phyloP scores from a whole-genome alignment of 2,888 invertebrate species.

The Eupithecia abbreviata region DNA sequence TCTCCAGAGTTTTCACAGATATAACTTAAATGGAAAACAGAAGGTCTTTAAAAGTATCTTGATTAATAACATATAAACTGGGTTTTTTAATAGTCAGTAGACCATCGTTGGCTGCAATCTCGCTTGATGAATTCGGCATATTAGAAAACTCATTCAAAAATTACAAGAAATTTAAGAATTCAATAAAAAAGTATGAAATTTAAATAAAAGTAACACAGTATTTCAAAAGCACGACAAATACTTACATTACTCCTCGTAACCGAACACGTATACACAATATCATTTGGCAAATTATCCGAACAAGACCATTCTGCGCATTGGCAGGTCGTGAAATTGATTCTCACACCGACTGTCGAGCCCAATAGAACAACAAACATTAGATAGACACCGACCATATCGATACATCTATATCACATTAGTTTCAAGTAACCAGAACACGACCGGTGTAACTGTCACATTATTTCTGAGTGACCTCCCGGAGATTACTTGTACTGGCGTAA shows the following conservation, averaged over 20 bases:
- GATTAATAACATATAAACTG: not conserved
- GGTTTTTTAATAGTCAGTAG: too few species aligned
- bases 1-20: not conserved
- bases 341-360: slow-evolving; percentile 55
- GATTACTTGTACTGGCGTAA: slow-evolving; percentile 60
- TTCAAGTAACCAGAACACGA: slow-evolving; percentile 39
- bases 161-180: not conserved
- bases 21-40: not conserved
- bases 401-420: not conserved
- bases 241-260: slow-evolving; percentile 65
- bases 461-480: slow-evolving; percentile 54
- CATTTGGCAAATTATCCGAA: slow-evolving; percentile 63
- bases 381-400: slow-evolving; percentile 36
- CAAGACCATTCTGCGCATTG: slow-evolving; percentile 76
- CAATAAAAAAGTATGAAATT: not conserved
- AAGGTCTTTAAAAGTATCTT: not conserved
- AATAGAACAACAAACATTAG: slow-evolving; percentile 44
- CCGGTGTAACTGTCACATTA: slow-evolving; percentile 62
- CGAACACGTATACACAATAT: slow-evolving; percentile 70
- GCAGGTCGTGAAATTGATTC: slow-evolving; percentile 75
- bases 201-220: not conserved
- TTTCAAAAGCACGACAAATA: slow-evolving; percentile 41
- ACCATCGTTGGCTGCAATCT: too few species aligned
- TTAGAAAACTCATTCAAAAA: not conserved
- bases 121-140: not conserved